A percentile compares a stretch with the other conserved stretches of the same genome.
Evolutionary conservation across 1,140 invertebrate genomes (phyloP).

Genomic region (Portunus trituberculatus): DNA sequence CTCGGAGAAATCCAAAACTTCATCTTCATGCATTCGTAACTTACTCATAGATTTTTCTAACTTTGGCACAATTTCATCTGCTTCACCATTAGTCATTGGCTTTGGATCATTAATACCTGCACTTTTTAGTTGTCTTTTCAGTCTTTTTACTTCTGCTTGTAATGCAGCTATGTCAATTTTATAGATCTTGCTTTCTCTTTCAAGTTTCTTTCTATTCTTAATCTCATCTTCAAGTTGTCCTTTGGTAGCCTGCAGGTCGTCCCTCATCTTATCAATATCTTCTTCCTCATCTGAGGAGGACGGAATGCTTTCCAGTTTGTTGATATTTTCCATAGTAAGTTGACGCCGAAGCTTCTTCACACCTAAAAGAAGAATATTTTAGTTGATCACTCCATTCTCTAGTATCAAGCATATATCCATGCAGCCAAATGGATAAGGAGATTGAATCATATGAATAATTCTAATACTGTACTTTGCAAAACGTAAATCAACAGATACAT

Average conservation of each 20-base stretch:
- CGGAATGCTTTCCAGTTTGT: slow-evolving; percentile 80
- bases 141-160: slow-evolving; percentile 81
- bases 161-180: slow-evolving; percentile 80
- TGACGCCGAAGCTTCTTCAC: slow-evolving; percentile 88
- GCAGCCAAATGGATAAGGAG: no score
- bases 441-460: no score
- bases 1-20: slow-evolving; percentile 81
- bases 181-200: slow-evolving; percentile 90
- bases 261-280: slow-evolving; percentile 93
- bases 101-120: slow-evolving; percentile 78
- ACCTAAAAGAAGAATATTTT: slow-evolving; percentile 81
- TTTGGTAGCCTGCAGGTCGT: slow-evolving; percentile 94
- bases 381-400: slow-evolving; percentile 44
- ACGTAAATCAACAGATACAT: no score
- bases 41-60: slow-evolving; percentile 86
- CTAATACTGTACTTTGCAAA: no score
- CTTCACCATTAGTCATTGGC: slow-evolving; percentile 68
- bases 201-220: slow-evolving; percentile 91
- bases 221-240: slow-evolving; percentile 93
- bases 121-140: slow-evolving; percentile 79
- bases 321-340: slow-evolving; percentile 27
- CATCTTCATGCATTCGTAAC: slow-evolving; percentile 86
- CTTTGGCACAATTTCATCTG: slow-evolving; percentile 76
- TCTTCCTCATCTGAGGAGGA: slow-evolving; percentile 90
- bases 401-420: background rate